Base-by-base conservation (phyloP, 2,113 vertebrate genomes). In the Mystacornis crossleyi region DNA sequence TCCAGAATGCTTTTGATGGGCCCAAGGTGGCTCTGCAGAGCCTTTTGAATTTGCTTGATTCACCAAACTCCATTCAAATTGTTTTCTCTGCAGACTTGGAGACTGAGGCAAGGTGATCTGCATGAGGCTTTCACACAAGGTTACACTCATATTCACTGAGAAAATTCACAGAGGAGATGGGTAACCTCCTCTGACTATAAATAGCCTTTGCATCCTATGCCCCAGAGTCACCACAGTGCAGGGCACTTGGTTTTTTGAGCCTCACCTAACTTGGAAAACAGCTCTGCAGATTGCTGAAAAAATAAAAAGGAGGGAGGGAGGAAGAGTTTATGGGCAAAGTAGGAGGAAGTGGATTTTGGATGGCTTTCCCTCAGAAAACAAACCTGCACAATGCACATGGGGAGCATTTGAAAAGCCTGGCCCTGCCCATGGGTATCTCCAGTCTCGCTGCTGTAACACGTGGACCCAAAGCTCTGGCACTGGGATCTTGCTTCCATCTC, bases 1-100 rank as follows among this genome's bases (percentile, higher is more conserved):
- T 71, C 47, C 66, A 24, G 19, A 58, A 42, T 21, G 55, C 64
- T 67, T 77, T 50, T 18, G 58, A 34, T 73, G 89, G 70, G 36
- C 88, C 65, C 82, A 42, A 87, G 88, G 92, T 88, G 92, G 92
- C 92, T 88, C 96, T 89, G 86, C 60, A 42, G 86, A 86, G 71
- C 86, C 54, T 75, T 80, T 72, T 75, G 24, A 3, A 40, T 65
- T 61, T 42, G 12, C 48, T 74, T 6, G 6, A 9, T 74, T 47
- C 24, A 5, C 31, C n/a, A 6, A 70, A 51, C 17, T 72, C n/a
- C 54, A 18, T 93, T 75, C 61, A 8, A 55, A 23, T 85, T 12
- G 8, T 73, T 90, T 92, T 77, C 67, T 34, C 66, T 70, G 25
- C 0, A 5, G 50, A 81, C 51, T 81, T 91, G n/a, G 90, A 86